phyloP scores from a whole-genome alignment of 2,888 invertebrate species.

The Sycophila texana region DNA sequence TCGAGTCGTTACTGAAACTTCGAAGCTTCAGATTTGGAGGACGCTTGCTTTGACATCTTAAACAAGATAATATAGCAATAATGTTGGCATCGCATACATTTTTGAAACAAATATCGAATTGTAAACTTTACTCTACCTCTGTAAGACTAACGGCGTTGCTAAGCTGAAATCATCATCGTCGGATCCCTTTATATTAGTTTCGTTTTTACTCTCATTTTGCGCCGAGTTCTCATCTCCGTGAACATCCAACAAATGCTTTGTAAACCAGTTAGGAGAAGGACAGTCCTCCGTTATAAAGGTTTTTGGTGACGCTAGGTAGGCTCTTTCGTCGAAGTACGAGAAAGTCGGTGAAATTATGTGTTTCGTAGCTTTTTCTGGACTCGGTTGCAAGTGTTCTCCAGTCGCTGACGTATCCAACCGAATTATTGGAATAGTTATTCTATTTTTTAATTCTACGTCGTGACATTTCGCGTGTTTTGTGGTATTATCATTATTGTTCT shows the following conservation, averaged over 20 bases:
- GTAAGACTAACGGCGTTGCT: constrained; percentile 50
- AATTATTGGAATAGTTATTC: constrained; percentile 34
- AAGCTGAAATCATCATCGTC: constrained; percentile 45
- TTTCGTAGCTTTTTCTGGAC: no score
- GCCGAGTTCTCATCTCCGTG: no score
- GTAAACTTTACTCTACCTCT: constrained; percentile 46
- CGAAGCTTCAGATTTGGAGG: constrained; percentile 62
- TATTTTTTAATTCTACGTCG: neutral
- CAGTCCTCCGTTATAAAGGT: constrained; percentile 54
- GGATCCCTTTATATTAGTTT: no score
- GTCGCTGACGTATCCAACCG: constrained; percentile 4
- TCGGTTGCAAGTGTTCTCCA: constrained; percentile 17
- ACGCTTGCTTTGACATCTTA: constrained; percentile 61
- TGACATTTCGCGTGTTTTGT: neutral
- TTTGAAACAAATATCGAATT: neutral
- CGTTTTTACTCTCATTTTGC: no score
- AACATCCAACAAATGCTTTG: constrained; percentile 9
- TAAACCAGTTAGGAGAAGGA: neutral
- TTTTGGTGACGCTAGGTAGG: constrained; percentile 64
- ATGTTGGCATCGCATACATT: neutral
- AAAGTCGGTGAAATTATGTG: constrained; percentile 46
- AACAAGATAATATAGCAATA: neutral
- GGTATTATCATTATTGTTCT: constrained; percentile 3
- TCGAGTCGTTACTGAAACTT: constrained; percentile 55
- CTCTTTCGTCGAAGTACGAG: constrained; percentile 53